Conservation (phyloP, 2,113 vertebrate species). For the Aptenodytes forsteri region DNA sequence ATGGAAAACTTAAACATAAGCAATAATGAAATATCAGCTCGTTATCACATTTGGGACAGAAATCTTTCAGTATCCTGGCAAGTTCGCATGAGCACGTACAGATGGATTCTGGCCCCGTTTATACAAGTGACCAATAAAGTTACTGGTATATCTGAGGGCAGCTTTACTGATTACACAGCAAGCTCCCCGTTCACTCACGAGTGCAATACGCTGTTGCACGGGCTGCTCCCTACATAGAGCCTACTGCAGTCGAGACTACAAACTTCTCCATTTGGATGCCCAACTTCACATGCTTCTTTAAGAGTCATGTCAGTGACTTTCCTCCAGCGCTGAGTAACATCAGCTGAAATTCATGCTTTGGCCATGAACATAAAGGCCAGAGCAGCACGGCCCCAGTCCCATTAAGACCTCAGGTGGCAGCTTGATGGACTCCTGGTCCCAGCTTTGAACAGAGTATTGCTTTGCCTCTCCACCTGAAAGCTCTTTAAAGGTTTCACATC, state of each 20-base stretch:
- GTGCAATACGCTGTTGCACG: fast-evolving
- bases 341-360: background rate
- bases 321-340: background rate
- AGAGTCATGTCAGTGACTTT: background rate
- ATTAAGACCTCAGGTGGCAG: background rate
- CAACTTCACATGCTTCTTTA: background rate
- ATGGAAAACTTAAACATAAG: background rate
- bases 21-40: background rate
- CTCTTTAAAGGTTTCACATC: background rate
- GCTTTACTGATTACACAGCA: background rate
- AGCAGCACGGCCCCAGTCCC: background rate
- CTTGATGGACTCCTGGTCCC: background rate
- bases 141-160: background rate
- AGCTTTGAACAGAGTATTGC: background rate
- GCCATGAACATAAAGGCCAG: background rate
- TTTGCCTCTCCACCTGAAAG: background rate
- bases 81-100: fast-evolving
- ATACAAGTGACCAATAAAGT: background rate
- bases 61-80: background rate
- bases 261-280: background rate
- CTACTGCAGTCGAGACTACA: background rate
- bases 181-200: background rate
- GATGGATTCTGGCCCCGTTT: background rate
- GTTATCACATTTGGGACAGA: background rate
- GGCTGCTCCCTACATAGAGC: background rate